These are phyloP conservation scores for Calidris pygmaea DNA, from an alignment of 2,113 vertebrate species.

Conservation along the genomic window DNA sequence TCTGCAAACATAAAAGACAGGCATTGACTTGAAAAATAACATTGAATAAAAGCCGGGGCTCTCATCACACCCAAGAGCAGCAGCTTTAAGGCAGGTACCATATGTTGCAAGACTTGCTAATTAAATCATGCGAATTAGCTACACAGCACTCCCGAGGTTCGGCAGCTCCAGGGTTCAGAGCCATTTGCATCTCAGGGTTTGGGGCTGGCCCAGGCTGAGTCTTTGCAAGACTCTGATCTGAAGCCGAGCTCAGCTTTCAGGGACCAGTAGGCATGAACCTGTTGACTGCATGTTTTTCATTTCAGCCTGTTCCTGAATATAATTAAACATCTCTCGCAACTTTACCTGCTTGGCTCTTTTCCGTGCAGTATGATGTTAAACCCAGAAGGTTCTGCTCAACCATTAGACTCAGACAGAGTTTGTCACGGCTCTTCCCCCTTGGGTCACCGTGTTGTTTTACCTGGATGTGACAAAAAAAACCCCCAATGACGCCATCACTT, in stretches of 20 bases:
- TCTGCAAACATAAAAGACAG: background rate
- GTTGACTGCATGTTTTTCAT: background rate
- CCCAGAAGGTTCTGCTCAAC: background rate
- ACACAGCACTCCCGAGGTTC: background rate
- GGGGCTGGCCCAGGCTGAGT: background rate
- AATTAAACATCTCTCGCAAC: background rate
- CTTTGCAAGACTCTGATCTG: background rate
- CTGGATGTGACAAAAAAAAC: background rate
- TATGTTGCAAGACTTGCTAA: background rate
- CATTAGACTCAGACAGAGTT: background rate
- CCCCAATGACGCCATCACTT: background rate
- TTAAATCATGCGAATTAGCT: background rate
- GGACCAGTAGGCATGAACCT: background rate
- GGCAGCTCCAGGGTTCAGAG: background rate
- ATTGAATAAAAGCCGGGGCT: background rate
- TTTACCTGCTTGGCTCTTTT: background rate
- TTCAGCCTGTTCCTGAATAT: background rate
- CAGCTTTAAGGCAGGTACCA: background rate
- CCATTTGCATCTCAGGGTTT: background rate
- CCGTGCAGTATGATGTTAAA: background rate
- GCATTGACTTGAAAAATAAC: background rate
- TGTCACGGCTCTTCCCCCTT: background rate
- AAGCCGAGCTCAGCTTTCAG: background rate
- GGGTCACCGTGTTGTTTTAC: background rate
- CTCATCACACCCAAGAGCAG: background rate